Evolutionary conservation across 2,113 vertebrate genomes (phyloP).

Genomic region (Benitochromis conjunctus): DNA sequence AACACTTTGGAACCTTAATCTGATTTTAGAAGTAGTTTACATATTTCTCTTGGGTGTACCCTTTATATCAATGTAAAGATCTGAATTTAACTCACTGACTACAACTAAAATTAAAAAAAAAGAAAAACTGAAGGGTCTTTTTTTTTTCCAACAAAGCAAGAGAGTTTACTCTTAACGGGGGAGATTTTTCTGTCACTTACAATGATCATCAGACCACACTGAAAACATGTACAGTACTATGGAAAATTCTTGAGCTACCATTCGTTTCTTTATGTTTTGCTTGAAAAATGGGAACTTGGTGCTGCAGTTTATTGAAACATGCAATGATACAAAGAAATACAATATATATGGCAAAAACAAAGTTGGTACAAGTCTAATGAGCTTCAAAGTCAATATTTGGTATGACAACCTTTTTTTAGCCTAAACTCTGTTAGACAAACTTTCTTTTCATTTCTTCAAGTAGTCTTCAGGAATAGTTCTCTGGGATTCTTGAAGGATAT

Average conservation of each 20-base stretch:
- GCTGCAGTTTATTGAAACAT: neutral
- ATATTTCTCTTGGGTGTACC: neutral
- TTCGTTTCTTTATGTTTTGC: neutral
- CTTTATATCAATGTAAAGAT: neutral
- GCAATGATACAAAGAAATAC: neutral
- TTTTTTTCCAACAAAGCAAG: neutral
- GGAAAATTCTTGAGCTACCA: neutral
- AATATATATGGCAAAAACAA: neutral
- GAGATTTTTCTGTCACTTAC: neutral
- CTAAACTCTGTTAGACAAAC: neutral
- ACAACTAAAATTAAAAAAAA: neutral
- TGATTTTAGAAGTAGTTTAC: neutral
- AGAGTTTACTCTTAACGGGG: neutral
- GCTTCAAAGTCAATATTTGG: neutral
- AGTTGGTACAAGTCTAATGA: neutral
- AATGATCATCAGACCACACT: neutral
- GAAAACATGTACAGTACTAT: neutral
- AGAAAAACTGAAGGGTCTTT: neutral
- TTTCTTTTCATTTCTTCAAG: neutral
- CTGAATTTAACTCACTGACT: neutral
- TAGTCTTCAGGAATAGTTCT: neutral
- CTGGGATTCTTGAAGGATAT: neutral
- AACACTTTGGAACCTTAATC: neutral
- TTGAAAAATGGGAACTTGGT: neutral
- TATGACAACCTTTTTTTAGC: neutral